These are phyloP conservation scores for Anolis sagrei DNA, from an alignment of 2,113 vertebrate species.

Conservation along the genomic window DNA sequence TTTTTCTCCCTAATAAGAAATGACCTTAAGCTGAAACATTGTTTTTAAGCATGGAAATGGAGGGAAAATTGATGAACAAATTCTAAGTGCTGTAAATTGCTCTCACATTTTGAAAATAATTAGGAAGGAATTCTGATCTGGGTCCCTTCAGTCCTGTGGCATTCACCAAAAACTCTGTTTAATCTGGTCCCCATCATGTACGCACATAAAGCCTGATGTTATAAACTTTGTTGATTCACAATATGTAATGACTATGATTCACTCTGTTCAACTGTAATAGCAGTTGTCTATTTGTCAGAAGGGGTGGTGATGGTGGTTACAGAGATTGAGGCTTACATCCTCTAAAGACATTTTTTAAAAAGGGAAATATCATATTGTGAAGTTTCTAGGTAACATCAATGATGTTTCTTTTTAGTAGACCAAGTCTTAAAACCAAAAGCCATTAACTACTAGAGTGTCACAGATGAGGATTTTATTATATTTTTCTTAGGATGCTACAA, in stretches of 20 bases:
- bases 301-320: slow-evolving; percentile 44
- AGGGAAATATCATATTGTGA: slow-evolving; percentile 68
- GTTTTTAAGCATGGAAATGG: no score
- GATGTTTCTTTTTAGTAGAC: slow-evolving; percentile 48
- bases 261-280: slow-evolving; percentile 66
- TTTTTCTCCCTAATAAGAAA: no score
- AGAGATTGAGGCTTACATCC: slow-evolving; percentile 69
- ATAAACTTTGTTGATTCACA: slow-evolving; percentile 69
- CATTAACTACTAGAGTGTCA: slow-evolving; percentile 65
- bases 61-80: not conserved
- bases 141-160: not conserved
- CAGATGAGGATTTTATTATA: slow-evolving; percentile 24
- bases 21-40: no score
- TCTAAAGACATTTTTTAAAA: slow-evolving; percentile 62
- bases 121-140: not conserved
- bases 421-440: slow-evolving; percentile 60
- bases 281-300: slow-evolving; percentile 51
- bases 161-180: slow-evolving; percentile 3
- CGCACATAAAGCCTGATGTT: slow-evolving; percentile 44
- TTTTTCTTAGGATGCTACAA: slow-evolving; percentile 70
- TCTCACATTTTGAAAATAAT: not conserved
- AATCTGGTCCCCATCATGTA: slow-evolving; percentile 43
- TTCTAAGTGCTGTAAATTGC: slow-evolving; percentile 30
- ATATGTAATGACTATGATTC: slow-evolving; percentile 71
- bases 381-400: slow-evolving; percentile 65